Evolutionary conservation across 2,113 vertebrate species (phyloP).

Genomic region (Maccullochella peelii): DNA sequence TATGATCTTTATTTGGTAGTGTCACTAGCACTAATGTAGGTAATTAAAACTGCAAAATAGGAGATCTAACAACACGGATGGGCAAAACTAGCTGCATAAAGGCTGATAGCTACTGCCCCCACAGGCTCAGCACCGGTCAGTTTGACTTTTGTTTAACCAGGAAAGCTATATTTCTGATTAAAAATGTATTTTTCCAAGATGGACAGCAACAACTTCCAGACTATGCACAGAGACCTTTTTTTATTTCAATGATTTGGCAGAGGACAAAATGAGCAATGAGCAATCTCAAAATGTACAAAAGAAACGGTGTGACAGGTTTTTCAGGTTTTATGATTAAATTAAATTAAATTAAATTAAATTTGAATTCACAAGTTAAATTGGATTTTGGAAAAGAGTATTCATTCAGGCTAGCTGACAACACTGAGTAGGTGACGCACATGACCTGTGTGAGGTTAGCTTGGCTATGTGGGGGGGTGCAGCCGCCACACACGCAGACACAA

Average conservation of each 20-base stretch:
- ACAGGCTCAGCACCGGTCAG: too few relatives aligned
- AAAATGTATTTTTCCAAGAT: not conserved
- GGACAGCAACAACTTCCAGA: not conserved
- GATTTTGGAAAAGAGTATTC: not conserved
- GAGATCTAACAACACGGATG: not conserved
- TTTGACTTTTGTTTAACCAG: not conserved
- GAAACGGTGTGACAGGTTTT: not conserved
- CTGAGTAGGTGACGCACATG: not conserved
- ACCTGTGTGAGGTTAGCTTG: not conserved
- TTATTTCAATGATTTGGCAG: not conserved
- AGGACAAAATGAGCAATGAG: not conserved
- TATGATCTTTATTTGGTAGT: not conserved
- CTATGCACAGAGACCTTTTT: not conserved
- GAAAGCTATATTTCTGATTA: not conserved
- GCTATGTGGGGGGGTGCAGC: slow-evolving; percentile 1
- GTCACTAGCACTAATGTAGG: too few relatives aligned
- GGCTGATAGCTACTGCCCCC: not conserved
- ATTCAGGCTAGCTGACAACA: not conserved
- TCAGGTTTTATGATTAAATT: not conserved
- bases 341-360: too few relatives aligned
- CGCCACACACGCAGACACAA: slow-evolving; percentile 31
- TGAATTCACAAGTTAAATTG: not conserved
- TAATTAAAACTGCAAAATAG: not conserved
- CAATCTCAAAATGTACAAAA: not conserved
- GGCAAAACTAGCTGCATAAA: not conserved